These are phyloP conservation scores for Bucco capensis DNA, from an alignment of 2,113 vertebrate species.

Conservation along the genomic window DNA sequence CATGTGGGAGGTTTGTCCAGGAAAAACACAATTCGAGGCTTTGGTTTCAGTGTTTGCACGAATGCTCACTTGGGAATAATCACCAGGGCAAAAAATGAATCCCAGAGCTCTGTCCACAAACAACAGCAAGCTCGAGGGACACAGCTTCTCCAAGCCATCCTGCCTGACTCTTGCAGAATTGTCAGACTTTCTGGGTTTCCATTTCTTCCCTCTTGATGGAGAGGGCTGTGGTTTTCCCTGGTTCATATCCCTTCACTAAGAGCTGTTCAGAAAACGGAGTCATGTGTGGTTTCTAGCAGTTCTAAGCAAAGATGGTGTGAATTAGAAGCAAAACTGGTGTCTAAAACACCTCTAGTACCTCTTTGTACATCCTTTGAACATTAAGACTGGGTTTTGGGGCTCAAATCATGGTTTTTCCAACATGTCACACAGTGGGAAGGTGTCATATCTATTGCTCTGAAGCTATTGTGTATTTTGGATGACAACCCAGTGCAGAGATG, in stretches of 20 bases:
- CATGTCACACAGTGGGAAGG: accelerated
- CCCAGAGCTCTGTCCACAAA: not conserved
- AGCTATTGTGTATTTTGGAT: not conserved
- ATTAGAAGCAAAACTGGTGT: not conserved
- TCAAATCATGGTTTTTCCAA: not conserved
- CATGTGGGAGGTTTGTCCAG: not conserved
- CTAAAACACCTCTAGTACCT: not conserved
- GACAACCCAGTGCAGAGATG: not conserved
- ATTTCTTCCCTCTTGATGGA: not conserved
- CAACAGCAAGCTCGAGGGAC: not conserved
- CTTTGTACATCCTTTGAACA: not conserved
- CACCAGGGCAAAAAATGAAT: not conserved
- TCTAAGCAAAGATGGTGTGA: accelerated
- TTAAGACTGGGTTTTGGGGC: not conserved
- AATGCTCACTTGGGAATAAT: not conserved
- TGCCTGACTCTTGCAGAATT: not conserved
- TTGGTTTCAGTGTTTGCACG: not conserved
- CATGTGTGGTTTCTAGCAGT: accelerated
- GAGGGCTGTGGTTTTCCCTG: not conserved
- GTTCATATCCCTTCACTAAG: not conserved
- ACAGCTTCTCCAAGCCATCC: not conserved
- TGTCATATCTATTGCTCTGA: not conserved
- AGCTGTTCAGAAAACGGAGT: not conserved
- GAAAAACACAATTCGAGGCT: not conserved
- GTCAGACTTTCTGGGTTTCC: accelerated